A percentile compares a stretch with the other conserved stretches of the same genome.
Evolutionary conservation across 2,888 invertebrate genomes (phyloP).

Genomic region (Ichneumoninae sp.): DNA sequence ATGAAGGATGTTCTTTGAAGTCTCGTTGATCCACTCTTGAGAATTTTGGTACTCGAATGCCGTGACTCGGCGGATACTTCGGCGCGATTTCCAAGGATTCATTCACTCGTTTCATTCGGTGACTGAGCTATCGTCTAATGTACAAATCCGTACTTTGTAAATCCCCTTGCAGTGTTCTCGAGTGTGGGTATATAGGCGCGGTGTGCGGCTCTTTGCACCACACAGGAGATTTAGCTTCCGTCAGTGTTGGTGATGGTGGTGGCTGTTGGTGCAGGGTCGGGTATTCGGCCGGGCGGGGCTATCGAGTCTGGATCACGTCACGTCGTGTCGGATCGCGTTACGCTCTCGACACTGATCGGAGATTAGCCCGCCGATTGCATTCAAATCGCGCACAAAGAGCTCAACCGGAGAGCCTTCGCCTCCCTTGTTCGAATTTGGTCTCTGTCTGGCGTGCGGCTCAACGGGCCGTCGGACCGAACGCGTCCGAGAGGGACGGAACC

Average conservation of each 20-base stretch:
- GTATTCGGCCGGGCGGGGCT: slow-evolving; percentile 75
- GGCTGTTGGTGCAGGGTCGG: slow-evolving; percentile 70
- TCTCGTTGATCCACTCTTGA: neutral
- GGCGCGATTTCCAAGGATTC: slow-evolving; percentile 31
- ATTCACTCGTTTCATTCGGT: slow-evolving; percentile 33
- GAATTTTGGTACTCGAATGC: neutral
- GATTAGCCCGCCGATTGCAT: slow-evolving; percentile 83
- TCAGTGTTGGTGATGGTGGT: slow-evolving; percentile 33
- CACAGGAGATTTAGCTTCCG: slow-evolving; percentile 17
- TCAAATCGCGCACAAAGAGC: slow-evolving; percentile 83
- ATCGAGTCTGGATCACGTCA: slow-evolving; percentile 82
- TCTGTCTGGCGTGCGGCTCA: slow-evolving; percentile 72
- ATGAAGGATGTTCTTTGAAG: neutral
- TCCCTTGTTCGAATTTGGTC: slow-evolving; percentile 70
- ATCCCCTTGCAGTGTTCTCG: slow-evolving; percentile 37
- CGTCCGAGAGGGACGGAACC: slow-evolving; percentile 57
- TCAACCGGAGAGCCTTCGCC: slow-evolving; percentile 65
- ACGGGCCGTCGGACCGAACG: slow-evolving; percentile 59
- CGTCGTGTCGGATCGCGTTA: slow-evolving; percentile 83
- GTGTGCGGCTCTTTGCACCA: slow-evolving; percentile 24
- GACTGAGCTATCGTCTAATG: slow-evolving; percentile 22
- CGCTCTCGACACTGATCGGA: slow-evolving; percentile 83
- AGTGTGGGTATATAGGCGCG: slow-evolving; percentile 35
- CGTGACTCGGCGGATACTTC: slow-evolving; percentile 20
- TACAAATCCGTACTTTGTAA: slow-evolving; percentile 53